phyloP scores from a whole-genome alignment of 1,140 invertebrate species.

The Drosophila saltans region DNA sequence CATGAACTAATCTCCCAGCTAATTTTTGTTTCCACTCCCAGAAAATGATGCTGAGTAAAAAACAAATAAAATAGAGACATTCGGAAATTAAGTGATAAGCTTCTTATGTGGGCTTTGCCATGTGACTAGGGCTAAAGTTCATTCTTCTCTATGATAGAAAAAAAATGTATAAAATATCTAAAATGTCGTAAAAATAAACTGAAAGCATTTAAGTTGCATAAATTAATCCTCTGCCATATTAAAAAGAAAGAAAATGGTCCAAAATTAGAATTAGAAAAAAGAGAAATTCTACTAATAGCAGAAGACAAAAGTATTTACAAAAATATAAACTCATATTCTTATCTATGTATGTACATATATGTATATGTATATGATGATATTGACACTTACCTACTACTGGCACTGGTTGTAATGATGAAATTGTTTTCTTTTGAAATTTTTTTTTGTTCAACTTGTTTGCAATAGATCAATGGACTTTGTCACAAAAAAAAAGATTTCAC shows the following conservation, averaged over 20 bases:
- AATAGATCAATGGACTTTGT: conserved; percentile 18
- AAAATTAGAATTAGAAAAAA: neutral
- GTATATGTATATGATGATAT: neutral
- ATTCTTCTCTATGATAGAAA: too few relatives aligned
- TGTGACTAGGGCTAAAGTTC: too few relatives aligned
- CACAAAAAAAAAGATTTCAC: conserved; percentile 16
- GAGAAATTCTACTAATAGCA: neutral
- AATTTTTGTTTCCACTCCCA: too few relatives aligned
- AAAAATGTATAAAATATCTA: too few relatives aligned
- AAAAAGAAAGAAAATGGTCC: neutral
- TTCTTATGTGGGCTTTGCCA: too few relatives aligned
- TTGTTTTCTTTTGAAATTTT: conserved; percentile 27
- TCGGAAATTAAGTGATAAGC: too few relatives aligned
- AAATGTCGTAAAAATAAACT: neutral
- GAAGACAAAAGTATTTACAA: neutral
- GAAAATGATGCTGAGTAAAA: too few relatives aligned
- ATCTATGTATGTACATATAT: neutral
- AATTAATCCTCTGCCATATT: neutral
- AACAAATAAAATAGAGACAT: too few relatives aligned
- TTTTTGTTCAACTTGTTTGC: conserved; percentile 13
- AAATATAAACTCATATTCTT: neutral
- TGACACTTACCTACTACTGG: conserved; percentile 29
- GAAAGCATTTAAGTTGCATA: conserved; percentile 3
- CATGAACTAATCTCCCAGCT: too few relatives aligned
- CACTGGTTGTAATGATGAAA: conserved; percentile 13